Evolutionary conservation across 2,888 invertebrate species (phyloP).

Genomic region (Arge pagana): DNA sequence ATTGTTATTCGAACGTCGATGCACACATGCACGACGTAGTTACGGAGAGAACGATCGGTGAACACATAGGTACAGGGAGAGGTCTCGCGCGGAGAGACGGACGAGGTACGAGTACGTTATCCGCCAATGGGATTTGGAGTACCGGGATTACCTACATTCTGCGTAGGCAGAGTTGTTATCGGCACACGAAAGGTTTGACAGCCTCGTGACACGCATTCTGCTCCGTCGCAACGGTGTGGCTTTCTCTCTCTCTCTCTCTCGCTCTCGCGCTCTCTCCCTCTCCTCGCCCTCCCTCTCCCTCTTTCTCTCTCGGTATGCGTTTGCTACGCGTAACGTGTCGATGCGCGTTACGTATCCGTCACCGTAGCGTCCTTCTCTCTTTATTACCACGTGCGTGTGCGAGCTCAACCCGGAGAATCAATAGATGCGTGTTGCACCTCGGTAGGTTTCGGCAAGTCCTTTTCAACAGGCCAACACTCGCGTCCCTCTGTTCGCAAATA

Average conservation of each 20-base stretch:
- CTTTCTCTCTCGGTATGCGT: not conserved
- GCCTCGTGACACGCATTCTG: conserved; percentile 22
- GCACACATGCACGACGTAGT: too few species aligned
- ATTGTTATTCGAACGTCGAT: too few species aligned
- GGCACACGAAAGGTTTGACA: conserved; percentile 21
- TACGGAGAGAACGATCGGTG: too few species aligned
- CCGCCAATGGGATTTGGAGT: conserved; percentile 3
- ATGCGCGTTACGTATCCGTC: too few species aligned
- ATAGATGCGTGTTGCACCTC: conserved; percentile 46
- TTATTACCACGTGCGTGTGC: conserved; percentile 31
- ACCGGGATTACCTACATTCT: conserved; percentile 17
- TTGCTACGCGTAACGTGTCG: not conserved
- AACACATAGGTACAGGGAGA: too few species aligned
- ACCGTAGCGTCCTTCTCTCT: too few species aligned
- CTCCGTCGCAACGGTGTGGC: too few species aligned
- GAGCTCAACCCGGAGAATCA: conserved; percentile 49
- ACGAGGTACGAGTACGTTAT: too few species aligned
- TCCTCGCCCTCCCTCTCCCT: too few species aligned
- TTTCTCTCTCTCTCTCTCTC: not conserved
- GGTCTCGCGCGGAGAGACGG: too few species aligned
- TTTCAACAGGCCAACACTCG: not conserved
- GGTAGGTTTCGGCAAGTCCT: conserved; percentile 18
- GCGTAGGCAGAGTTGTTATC: conserved; percentile 17
- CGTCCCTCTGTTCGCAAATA: not conserved
- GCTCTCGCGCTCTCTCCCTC: too few species aligned